Evolutionary conservation across 2,797 vertebrate species (phyloP).

Genomic region (Gastrophryne carolinensis): DNA sequence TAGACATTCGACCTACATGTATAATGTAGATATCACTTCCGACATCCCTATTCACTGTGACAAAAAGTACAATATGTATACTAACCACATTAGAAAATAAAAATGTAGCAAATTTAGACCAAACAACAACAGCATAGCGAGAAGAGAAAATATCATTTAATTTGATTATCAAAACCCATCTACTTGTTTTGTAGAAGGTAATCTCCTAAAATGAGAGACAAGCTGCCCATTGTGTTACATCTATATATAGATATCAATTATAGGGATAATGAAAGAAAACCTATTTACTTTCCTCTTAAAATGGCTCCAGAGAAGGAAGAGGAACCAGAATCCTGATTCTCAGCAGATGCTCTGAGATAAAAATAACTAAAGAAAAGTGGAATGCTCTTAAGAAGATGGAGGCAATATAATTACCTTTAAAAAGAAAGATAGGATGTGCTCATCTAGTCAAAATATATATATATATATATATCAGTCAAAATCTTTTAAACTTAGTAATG

Average conservation of each 20-base stretch:
- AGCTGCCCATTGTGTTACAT: not conserved
- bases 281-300: conserved; percentile 20
- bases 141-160: not conserved
- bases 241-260: conserved; percentile 14
- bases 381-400: conserved; percentile 1
- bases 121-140: no score
- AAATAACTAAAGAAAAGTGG: conserved; percentile 20
- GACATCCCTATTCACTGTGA: no score
- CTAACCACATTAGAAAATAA: no score
- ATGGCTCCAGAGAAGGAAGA: conserved; percentile 7
- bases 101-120: no score
- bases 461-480: no score
- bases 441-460: no score
- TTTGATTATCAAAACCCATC: not conserved
- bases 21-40: conserved; percentile 29
- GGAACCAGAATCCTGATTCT: not conserved
- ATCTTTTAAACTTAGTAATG: no score
- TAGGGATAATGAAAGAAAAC: conserved; percentile 20
- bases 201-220: not conserved
- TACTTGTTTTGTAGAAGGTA: not conserved
- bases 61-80: no score
- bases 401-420: no score
- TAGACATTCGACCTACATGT: conserved; percentile 18
- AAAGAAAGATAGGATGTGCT: no score
- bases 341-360: conserved; percentile 24